These are phyloP conservation scores for Dyspetes luteomarginatus DNA, from an alignment of 2,888 invertebrate species.

Conservation along the genomic window DNA sequence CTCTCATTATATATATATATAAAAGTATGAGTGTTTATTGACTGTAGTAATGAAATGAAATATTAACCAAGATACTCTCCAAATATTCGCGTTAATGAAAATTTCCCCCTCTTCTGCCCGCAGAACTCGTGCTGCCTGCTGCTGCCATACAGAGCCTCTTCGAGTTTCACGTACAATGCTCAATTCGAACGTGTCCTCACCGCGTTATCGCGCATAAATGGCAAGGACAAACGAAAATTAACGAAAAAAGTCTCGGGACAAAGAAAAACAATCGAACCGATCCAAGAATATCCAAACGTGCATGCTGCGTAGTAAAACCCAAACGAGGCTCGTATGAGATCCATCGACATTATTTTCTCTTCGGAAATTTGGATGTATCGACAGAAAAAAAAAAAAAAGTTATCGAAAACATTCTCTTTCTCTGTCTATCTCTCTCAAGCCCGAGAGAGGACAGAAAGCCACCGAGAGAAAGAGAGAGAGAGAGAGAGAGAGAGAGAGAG, in stretches of 20 bases:
- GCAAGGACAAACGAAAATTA: not conserved
- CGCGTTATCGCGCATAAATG: not conserved
- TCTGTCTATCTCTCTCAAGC: too few species aligned
- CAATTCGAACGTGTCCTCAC: not conserved
- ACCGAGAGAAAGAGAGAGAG: not conserved
- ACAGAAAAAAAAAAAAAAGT: not conserved
- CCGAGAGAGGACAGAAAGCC: not conserved
- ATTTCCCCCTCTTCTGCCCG: not conserved
- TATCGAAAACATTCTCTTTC: not conserved
- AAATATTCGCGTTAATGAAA: not conserved
- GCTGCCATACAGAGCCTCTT: not conserved
- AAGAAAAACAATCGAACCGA: not conserved
- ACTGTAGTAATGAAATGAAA: too few species aligned
- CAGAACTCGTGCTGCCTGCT: not conserved
- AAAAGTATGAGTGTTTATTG: too few species aligned
- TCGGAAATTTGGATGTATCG: too few species aligned
- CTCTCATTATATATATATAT: not conserved
- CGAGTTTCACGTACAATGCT: not conserved
- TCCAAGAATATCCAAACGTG: too few species aligned
- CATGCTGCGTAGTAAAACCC: too few species aligned
- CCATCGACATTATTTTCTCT: not conserved
- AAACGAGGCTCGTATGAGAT: not conserved
- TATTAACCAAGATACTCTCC: too few species aligned
- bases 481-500: not conserved
- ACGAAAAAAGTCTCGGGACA: not conserved